Conservation (phyloP, 2,113 vertebrate species). For the mouse (Mus musculus) region GRCm39 chr12:15628501-15629000, state of each 20-base stretch:
- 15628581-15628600: conserved; percentile 13
- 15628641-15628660: neutral
- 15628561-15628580: neutral
- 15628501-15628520: neutral
- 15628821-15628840: neutral
- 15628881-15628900: neutral
- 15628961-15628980: neutral
- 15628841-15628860: neutral
- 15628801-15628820: neutral
- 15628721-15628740: neutral
- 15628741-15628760: neutral
- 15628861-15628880: neutral
- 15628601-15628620: neutral
- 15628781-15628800: neutral
- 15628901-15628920: neutral
- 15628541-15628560: neutral
- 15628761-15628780: neutral
- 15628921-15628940: neutral
- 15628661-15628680: neutral
- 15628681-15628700: neutral
- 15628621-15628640: neutral
- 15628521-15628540: neutral
- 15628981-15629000: neutral
- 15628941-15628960: neutral
- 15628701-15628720: neutral